Evolutionary conservation across 64 coral and sea anemone genomes (phyloP).

Genomic region (Pocillopora verrucosa): DNA sequence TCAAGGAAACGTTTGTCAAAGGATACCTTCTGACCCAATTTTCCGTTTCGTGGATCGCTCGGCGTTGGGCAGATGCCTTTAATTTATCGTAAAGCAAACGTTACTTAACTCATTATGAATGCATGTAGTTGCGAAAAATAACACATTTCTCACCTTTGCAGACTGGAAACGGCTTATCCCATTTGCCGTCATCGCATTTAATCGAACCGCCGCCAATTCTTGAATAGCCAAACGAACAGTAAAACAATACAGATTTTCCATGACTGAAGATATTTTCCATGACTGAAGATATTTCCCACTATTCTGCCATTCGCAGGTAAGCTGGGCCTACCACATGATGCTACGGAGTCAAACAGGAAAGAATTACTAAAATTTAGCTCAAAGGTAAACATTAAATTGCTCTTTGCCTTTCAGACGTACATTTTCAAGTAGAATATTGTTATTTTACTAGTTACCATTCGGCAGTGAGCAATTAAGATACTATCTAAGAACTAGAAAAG

Average conservation of each 20-base stretch:
- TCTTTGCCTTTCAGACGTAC: too few species aligned
- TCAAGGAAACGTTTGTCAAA: background rate
- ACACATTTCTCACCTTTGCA: background rate
- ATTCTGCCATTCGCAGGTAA: background rate
- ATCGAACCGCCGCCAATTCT: background rate
- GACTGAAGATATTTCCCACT: background rate
- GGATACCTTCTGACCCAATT: background rate
- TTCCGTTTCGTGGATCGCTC: background rate
- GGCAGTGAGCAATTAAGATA: too few species aligned
- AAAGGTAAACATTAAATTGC: too few species aligned
- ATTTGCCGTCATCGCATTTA: constrained; percentile 19
- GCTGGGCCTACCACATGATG: background rate
- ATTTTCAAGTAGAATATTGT: too few species aligned
- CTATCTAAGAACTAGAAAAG: too few species aligned
- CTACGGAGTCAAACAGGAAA: background rate
- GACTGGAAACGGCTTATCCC: too few species aligned
- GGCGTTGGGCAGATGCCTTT: constrained; percentile 12
- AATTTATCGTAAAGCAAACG: background rate
- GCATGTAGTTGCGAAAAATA: background rate
- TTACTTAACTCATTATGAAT: background rate
- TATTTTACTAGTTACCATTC: too few species aligned
- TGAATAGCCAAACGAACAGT: constrained; percentile 1
- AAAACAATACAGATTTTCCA: background rate
- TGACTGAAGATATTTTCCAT: too few species aligned
- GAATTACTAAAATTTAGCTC: too few species aligned